Evolutionary conservation across 1,140 invertebrate genomes (phyloP), one percentile per base, ranked within the genome.

Genomic region (Meloidogyne chitwoodi): DNA sequence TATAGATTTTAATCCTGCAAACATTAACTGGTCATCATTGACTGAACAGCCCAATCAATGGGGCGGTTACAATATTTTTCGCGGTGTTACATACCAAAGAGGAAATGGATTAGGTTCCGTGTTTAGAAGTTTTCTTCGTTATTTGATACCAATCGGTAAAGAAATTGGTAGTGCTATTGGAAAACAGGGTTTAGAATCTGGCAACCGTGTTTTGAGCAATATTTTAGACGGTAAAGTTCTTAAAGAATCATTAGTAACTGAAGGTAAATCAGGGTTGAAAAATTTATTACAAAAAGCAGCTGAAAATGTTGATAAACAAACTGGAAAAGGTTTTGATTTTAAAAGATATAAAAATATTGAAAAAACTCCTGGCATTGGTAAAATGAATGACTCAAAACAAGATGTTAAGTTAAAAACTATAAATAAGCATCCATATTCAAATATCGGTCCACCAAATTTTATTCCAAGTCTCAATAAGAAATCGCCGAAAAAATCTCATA

Each of bases 221-320:
- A 29, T 77, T 48, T 6, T 64, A 2, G 48, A 77, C 6, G 76
- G 76, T 27, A 24, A 22, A 11, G 34, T 70, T n/a, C 38, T 77
- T 1, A 75, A 77, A 65, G 74, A 77, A 16, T 44, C 76, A 3
- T 11, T 77, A 38, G 6, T 41, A 4, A 66, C 22, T 16, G 74
- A 77, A 41, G 61, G 34, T 4, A 63, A 38, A 64, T 26, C 19
- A 16, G 61, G 76, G 22, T 24, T 61, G 1, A 67, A 34, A 19
- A 74, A 74, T 75, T 26, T 74, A 14, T n/a, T 74, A 16, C 16
- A 73, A 14, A 74, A 74, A 63, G 73, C 73, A 16, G 63, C 73
- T 0, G 34, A 24, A 6, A 66, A 74, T 22, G 10, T 74, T 16
- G 70, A 41, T 27, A 41, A 22, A 11, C 73, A 74, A 74, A 66